Conservation (phyloP, 2,113 vertebrate genomes). For the Microcebus lehilahytsara region DNA sequence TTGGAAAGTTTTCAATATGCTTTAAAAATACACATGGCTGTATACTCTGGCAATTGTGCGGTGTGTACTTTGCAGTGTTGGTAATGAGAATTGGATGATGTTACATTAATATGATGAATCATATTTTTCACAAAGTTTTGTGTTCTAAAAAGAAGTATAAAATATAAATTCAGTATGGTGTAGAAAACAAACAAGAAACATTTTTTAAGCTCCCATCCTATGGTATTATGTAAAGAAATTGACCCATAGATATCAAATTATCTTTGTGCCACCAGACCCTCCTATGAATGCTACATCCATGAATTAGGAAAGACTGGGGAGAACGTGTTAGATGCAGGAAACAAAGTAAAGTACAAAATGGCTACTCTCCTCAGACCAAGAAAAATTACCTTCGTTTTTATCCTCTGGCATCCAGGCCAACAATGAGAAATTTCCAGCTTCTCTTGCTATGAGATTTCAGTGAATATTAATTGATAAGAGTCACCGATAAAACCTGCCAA, state of each 20-base stretch:
- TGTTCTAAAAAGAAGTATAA: not conserved
- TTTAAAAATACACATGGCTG: constrained; percentile 53
- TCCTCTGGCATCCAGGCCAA: not conserved
- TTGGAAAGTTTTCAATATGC: constrained; percentile 47
- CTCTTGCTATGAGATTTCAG: not conserved
- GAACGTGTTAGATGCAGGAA: not conserved
- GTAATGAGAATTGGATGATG: not conserved
- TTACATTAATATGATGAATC: not conserved
- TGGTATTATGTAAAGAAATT: not conserved
- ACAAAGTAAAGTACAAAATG: not conserved
- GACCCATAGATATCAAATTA: not conserved
- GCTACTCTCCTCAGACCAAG: not conserved
- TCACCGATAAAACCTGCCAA: not conserved
- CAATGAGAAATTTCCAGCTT: not conserved
- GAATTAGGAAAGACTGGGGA: not conserved
- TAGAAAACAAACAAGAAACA: not conserved
- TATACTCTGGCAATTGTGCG: constrained; percentile 37
- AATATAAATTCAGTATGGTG: not conserved
- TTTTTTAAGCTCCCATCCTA: not conserved
- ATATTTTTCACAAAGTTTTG: not conserved
- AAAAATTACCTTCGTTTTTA: not conserved
- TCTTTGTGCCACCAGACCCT: not conserved
- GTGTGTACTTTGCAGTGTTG: not conserved
- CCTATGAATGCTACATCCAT: not conserved
- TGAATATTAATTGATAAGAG: not conserved